phyloP scores from a whole-genome alignment of 2,888 invertebrate genomes.

The Oscheius sp. region DNA sequence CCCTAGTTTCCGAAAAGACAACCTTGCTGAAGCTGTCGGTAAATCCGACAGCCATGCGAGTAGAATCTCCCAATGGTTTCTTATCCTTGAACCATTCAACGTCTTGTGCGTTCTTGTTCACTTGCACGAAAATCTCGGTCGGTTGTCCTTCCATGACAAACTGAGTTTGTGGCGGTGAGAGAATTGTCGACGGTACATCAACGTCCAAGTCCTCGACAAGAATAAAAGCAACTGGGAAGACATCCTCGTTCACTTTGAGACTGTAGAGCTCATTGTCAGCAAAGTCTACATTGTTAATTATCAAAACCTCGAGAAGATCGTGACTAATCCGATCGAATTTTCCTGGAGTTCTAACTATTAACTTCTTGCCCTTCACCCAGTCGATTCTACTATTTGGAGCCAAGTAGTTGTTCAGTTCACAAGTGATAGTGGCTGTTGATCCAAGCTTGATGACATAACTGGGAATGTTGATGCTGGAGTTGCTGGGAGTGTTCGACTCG shows the following conservation, averaged over 20 bases:
- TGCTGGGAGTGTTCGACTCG: conserved; percentile 54
- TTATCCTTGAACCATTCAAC: conserved; percentile 69
- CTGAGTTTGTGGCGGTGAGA: conserved; percentile 64
- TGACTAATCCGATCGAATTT: conserved; percentile 67
- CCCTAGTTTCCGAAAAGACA: conserved; percentile 56
- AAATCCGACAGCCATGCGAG: conserved; percentile 53
- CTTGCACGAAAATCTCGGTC: conserved; percentile 61
- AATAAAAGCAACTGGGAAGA: conserved; percentile 70
- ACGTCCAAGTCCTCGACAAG: conserved; percentile 58
- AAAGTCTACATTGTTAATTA: conserved; percentile 65
- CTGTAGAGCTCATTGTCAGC: conserved; percentile 70
- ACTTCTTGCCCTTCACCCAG: conserved; percentile 67
- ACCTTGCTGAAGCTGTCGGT: conserved; percentile 61
- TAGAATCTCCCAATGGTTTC: conserved; percentile 47
- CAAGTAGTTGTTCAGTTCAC: conserved; percentile 70
- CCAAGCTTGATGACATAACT: conserved; percentile 70
- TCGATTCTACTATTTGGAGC: conserved; percentile 61
- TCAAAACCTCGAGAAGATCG: conserved; percentile 69
- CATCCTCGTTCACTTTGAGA: conserved; percentile 69
- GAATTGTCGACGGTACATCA: conserved; percentile 43
- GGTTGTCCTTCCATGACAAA: conserved; percentile 73
- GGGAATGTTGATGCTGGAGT: conserved; percentile 65
- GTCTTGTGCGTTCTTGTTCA: conserved; percentile 57
- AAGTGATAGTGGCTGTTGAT: conserved; percentile 72
- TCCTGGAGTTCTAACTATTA: conserved; percentile 52